These are phyloP conservation scores for Epinephelus malabaricus DNA, from an alignment of 2,797 vertebrate species.

Conservation along the genomic window DNA sequence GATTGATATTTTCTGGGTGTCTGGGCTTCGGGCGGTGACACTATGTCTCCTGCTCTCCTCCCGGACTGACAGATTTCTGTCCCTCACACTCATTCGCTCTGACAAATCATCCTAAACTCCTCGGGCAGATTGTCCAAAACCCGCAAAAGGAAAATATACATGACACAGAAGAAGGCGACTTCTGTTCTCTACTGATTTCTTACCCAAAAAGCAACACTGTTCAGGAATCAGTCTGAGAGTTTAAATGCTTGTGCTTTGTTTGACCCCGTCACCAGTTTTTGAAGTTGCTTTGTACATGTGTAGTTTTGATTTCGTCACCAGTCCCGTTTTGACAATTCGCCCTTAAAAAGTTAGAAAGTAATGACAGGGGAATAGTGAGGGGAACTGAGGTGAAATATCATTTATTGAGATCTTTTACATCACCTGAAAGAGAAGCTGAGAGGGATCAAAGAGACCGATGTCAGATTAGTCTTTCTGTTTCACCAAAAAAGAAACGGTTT, in stretches of 20 bases:
- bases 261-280: not conserved
- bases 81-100: slow-evolving; percentile 37
- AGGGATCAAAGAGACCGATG: not conserved
- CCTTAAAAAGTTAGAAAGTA: not conserved
- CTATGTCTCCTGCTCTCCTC: not conserved
- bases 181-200: not conserved
- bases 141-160: not conserved
- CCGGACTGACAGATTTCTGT: slow-evolving; percentile 47
- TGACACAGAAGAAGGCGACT: not conserved
- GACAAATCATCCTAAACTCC: slow-evolving; percentile 51
- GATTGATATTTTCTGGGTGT: slow-evolving; percentile 27
- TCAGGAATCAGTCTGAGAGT: not conserved
- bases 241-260: not conserved
- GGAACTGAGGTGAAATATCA: not conserved
- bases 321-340: not conserved
- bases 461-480: not conserved
- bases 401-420: not conserved
- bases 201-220: fast-evolving
- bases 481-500: not conserved
- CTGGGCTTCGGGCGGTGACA: slow-evolving; percentile 21
- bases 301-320: not conserved
- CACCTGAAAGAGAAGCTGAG: not conserved
- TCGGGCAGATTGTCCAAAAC: not conserved
- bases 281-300: slow-evolving; percentile 1
- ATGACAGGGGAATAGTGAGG: not conserved